Percentiles rank a stretch among this genome's conserved stretches.
phyloP scores from a whole-genome alignment of 2,797 vertebrate genomes.

The Pygocentrus nattereri region DNA sequence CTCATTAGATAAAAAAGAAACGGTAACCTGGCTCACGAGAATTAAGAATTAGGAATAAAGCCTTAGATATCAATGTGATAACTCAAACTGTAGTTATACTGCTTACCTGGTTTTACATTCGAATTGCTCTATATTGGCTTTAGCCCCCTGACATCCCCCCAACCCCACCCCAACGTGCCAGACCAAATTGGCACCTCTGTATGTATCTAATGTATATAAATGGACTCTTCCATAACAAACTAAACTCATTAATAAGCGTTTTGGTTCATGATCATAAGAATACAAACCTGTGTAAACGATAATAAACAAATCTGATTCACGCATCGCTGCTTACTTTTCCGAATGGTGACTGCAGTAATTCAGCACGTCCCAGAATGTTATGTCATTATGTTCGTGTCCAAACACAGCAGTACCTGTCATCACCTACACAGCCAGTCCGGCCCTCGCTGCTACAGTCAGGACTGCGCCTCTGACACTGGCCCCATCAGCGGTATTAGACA shows the following conservation, averaged over 20 bases:
- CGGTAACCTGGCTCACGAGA: no score
- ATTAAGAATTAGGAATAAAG: no score
- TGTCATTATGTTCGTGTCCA: constrained; percentile 1
- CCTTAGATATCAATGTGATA: no score
- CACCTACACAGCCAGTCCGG: neutral
- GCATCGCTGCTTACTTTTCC: neutral
- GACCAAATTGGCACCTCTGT: no score
- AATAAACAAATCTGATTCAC: neutral
- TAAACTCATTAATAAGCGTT: neutral
- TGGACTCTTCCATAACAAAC: neutral
- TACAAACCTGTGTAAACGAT: neutral
- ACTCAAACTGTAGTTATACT: no score
- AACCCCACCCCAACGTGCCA: no score
- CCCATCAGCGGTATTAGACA: neutral
- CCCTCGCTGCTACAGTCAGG: neutral
- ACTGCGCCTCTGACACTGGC: neutral
- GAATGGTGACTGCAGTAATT: neutral
- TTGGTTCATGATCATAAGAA: neutral
- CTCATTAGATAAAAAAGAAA: no score
- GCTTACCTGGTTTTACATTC: no score
- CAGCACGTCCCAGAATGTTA: neutral
- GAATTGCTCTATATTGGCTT: no score
- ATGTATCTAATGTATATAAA: no score
- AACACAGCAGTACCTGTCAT: constrained; percentile 1
- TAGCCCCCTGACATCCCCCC: no score